Conservation (phyloP, 1,140 invertebrate genomes). For the Temnothorax nylanderi region DNA sequence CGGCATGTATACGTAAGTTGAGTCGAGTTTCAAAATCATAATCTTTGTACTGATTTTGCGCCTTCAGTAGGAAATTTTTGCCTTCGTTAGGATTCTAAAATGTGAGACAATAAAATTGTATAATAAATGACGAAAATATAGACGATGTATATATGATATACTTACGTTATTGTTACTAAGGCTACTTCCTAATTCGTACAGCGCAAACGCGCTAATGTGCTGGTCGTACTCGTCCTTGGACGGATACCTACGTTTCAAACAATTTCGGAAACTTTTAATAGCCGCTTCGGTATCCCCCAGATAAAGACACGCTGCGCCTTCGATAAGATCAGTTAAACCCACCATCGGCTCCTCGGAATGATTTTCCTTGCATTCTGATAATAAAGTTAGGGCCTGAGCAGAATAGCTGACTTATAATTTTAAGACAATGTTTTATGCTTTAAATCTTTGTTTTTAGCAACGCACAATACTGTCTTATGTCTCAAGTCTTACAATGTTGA, state of each 20-base stretch:
- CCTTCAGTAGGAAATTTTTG: conserved; percentile 83
- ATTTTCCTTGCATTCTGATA: conserved; percentile 81
- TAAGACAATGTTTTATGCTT: no score
- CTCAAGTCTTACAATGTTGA: no score
- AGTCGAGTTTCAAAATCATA: conserved; percentile 90
- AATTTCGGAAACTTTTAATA: conserved; percentile 85
- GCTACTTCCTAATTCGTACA: conserved; percentile 88
- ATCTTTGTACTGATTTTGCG: conserved; percentile 87
- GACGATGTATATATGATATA: conserved; percentile 4
- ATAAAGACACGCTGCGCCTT: conserved; percentile 85
- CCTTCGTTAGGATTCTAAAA: conserved; percentile 87
- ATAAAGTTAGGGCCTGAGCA: no score
- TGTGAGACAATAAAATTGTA: not conserved
- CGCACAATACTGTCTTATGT: no score
- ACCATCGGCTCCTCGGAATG: conserved; percentile 86
- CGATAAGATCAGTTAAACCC: conserved; percentile 86
- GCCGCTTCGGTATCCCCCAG: conserved; percentile 84
- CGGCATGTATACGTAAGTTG: conserved; percentile 88
- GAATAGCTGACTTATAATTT: no score
- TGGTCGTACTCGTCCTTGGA: conserved; percentile 85
- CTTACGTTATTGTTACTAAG: conserved; percentile 86
- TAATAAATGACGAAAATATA: not conserved
- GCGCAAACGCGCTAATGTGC: conserved; percentile 89
- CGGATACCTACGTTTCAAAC: conserved; percentile 82
- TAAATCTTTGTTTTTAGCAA: no score